phyloP scores from a whole-genome alignment of 2,888 invertebrate species.

The Conops quadrifasciatus region DNA sequence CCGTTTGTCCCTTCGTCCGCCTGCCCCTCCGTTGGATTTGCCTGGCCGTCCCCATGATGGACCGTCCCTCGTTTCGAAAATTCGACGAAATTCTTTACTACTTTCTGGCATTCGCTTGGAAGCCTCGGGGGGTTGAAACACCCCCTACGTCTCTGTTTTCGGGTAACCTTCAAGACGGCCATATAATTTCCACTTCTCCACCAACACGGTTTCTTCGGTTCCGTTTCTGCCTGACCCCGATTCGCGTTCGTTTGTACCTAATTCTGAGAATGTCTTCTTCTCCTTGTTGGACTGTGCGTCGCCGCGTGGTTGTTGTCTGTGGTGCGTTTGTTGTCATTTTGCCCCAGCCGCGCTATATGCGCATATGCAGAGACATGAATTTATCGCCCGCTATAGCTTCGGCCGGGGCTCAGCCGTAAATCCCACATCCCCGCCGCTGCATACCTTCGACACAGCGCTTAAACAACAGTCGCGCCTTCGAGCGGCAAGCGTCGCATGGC shows the following conservation, averaged over 20 bases:
- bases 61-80: not conserved
- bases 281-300: not conserved
- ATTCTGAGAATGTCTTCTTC: not conserved
- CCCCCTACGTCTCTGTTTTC: not conserved
- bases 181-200: constrained; percentile 17
- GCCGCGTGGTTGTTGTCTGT: not conserved
- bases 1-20: too few relatives aligned
- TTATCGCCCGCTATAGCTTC: constrained; percentile 32
- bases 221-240: not conserved
- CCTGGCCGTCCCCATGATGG: too few relatives aligned
- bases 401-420: not conserved
- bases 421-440: not conserved
- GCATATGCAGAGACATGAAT: constrained; percentile 22
- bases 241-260: not conserved
- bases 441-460: constrained; percentile 18
- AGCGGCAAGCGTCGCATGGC: constrained; percentile 21
- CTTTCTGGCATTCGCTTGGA: constrained; percentile 1
- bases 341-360: not conserved
- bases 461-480: constrained; percentile 39
- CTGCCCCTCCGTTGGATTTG: not conserved
- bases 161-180: not conserved
- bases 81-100: not conserved
- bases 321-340: not conserved
- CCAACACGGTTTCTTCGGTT: not conserved
- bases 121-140: constrained; percentile 12